These are phyloP conservation scores for Hemiprocne comata DNA, from an alignment of 2,113 vertebrate species.

Conservation along the genomic window DNA sequence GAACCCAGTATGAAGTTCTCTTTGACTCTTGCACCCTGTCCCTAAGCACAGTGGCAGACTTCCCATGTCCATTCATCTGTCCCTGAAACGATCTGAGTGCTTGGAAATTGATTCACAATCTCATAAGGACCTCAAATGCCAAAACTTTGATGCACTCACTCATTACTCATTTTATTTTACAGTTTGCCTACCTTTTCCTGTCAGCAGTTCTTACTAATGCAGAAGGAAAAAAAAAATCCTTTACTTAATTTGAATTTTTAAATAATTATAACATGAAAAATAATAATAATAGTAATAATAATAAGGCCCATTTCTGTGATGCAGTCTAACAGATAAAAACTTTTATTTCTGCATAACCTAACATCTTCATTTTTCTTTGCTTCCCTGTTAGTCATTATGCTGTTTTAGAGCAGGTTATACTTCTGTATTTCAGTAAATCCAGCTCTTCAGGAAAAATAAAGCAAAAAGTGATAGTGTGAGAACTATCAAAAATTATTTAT, in stretches of 20 bases:
- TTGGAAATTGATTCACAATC: neutral
- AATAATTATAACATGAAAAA: neutral
- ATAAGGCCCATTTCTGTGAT: neutral
- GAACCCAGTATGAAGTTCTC: neutral
- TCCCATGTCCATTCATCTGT: neutral
- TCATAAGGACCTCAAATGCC: neutral
- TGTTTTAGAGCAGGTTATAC: neutral
- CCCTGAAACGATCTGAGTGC: neutral
- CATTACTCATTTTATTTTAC: neutral
- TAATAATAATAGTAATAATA: too few relatives aligned
- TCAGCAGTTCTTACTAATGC: neutral
- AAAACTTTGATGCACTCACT: neutral
- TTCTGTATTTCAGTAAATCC: neutral
- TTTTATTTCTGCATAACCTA: neutral
- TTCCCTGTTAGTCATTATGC: neutral
- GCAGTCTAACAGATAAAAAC: neutral
- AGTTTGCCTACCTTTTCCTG: neutral
- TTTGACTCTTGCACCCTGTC: neutral
- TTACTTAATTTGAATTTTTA: neutral
- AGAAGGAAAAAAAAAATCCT: neutral
- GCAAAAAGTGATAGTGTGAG: neutral
- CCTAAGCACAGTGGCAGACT: neutral
- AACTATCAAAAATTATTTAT: neutral
- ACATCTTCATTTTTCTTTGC: neutral
- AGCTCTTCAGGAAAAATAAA: neutral